Conservation (phyloP, 2,113 vertebrate genomes). For the Upupa epops region DNA sequence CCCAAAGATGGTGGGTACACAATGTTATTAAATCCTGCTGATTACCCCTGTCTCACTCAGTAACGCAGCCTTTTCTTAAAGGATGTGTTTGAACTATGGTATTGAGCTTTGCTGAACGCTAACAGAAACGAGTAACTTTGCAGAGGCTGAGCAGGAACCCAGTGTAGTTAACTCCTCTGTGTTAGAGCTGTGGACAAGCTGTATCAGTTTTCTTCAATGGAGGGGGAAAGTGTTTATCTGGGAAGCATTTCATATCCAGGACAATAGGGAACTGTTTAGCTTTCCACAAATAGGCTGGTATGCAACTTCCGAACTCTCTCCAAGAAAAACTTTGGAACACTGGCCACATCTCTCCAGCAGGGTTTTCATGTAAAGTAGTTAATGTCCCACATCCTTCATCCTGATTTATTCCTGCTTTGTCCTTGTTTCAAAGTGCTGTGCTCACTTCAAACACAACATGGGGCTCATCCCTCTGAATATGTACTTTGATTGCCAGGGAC, state of each 20-base stretch:
- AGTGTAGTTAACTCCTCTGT: neutral
- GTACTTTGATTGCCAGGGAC: neutral
- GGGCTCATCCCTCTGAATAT: neutral
- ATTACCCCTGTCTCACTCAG: neutral
- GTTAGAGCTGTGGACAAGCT: neutral
- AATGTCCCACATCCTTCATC: conserved; percentile 15
- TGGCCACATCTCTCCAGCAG: neutral
- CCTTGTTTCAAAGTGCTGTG: neutral
- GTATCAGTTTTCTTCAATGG: conserved; percentile 22
- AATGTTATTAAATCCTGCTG: neutral
- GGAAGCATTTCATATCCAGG: conserved; percentile 7
- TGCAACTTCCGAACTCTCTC: neutral
- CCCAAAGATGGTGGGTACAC: neutral
- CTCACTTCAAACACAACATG: neutral
- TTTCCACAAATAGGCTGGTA: conserved; percentile 44
- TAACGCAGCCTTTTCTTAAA: neutral
- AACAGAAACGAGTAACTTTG: conserved; percentile 6
- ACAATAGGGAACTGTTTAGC: conserved; percentile 56
- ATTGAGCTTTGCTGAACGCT: neutral
- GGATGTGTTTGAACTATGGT: neutral
- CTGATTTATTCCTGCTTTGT: conserved; percentile 41
- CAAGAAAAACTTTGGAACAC: conserved; percentile 2
- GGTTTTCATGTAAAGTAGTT: conserved; percentile 20
- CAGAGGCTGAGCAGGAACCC: neutral
- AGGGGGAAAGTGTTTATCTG: conserved; percentile 46